phyloP scores from a whole-genome alignment of 2,113 vertebrate genomes.

The Phylloscopus trochilus region DNA sequence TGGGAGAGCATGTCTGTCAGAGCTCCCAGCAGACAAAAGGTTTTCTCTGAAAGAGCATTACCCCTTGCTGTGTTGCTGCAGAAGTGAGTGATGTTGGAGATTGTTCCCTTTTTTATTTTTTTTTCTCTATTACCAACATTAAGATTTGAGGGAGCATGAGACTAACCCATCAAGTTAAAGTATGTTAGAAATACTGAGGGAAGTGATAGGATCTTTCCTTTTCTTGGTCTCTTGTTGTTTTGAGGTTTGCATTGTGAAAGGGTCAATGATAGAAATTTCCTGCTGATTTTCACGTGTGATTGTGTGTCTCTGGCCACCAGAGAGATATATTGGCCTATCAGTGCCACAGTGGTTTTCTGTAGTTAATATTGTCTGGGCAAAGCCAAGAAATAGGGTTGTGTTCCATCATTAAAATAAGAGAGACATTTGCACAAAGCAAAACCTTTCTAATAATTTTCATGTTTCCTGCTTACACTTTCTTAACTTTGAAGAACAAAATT shows the following conservation, averaged over 20 bases:
- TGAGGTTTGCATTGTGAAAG: background rate
- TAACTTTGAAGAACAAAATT: background rate
- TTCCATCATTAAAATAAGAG: background rate
- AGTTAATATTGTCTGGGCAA: background rate
- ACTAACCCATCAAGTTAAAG: background rate
- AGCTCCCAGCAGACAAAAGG: background rate
- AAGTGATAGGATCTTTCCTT: background rate
- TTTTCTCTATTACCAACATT: accelerated
- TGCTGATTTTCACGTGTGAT: background rate
- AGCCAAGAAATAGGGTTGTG: background rate
- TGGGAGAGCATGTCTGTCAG: background rate
- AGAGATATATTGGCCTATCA: background rate
- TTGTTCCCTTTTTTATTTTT: background rate
- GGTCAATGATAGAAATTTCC: background rate
- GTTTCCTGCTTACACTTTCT: background rate
- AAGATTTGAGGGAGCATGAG: background rate
- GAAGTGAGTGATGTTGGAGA: background rate
- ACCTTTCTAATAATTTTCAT: background rate
- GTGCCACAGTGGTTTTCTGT: background rate
- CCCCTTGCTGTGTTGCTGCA: background rate
- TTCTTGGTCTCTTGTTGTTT: background rate
- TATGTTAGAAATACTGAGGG: background rate
- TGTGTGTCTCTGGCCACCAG: background rate
- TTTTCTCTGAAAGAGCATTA: background rate
- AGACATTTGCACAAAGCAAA: background rate